These are phyloP conservation scores for Gephyroberyx darwinii DNA, from an alignment of 2,797 vertebrate genomes.

Conservation along the genomic window DNA sequence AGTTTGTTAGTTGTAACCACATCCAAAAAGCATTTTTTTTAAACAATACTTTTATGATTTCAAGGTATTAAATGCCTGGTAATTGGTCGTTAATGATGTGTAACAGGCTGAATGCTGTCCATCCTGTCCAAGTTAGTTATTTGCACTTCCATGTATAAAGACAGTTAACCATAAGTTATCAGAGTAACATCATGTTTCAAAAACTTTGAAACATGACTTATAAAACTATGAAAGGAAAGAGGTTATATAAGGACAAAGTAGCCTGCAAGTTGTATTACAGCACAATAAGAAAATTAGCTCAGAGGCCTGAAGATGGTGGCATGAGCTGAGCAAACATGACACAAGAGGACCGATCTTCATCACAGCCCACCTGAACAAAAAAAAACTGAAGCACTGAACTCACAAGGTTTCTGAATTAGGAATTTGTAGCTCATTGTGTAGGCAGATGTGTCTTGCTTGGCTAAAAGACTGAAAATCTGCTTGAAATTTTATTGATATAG, in stretches of 20 bases:
- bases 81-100: neutral
- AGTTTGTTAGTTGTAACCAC: conserved; percentile 19
- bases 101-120: conserved; percentile 3
- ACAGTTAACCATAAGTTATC: neutral
- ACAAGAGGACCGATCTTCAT: neutral
- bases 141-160: neutral
- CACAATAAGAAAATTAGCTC: conserved; percentile 2
- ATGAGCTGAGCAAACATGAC: neutral
- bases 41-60: neutral
- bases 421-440: neutral
- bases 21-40: conserved; percentile 10
- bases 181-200: conserved; percentile 8
- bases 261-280: neutral
- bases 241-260: neutral
- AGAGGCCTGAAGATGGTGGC: neutral
- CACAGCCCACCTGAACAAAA: conserved; percentile 14
- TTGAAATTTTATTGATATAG: neutral
- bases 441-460: neutral
- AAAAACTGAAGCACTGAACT: conserved; percentile 20
- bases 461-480: conserved; percentile 9
- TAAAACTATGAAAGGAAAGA: neutral
- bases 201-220: neutral
- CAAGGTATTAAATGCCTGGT: conserved; percentile 12
- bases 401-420: neutral
- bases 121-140: conserved; percentile 1